Evolutionary conservation across 2,113 vertebrate genomes (phyloP), one percentile per base, ranked within the genome.

Genomic region (Electrona antarctica): DNA sequence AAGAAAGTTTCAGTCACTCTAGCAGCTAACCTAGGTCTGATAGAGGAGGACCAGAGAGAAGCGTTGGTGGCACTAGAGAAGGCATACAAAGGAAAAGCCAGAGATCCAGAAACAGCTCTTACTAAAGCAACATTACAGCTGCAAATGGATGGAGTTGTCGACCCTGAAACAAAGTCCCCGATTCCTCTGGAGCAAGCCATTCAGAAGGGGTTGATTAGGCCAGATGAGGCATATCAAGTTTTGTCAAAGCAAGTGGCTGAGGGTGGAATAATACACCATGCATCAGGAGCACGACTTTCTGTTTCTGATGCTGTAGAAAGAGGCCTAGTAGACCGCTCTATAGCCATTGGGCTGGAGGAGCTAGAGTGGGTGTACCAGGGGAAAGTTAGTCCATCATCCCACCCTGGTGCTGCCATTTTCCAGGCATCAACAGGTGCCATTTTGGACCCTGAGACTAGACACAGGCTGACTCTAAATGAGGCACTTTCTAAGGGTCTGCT

Each of bases 1-100:
- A 96, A 96, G 83, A 98, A 94, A 28, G 29, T 99, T 51, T 99
- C 97, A 0, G 97, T 98, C 68, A 97, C 95, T 58, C 87, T 97
- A 80, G 98, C 98, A 78, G 94, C 93, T 59, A 97, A 95, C 10
- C 89, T 97, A 67, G 96, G 95, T 47, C 88, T 99, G 60, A 91
- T 99, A 15, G 90, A 92, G 0, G 91, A 95, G 2, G 66, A 71
- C 2, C 90, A 93, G 14, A 92, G 90, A 83, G 84, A 92, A 33
- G 87, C 91, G 33, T 92, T 99, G 71, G 80, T 92, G 55, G 92
- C 89, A 14, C 82, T 99, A 14, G 98, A 99, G 84, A 97, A 97
- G 79, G 95, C 96, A 50, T 94, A 72, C 78, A 95, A 91, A 85
- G 96, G 97, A 79, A 98, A 93, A 64, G 78, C 68, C 28, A 70